Base-by-base conservation (phyloP, 1,140 invertebrate species). In the Homalodisca vitripennis region DNA sequence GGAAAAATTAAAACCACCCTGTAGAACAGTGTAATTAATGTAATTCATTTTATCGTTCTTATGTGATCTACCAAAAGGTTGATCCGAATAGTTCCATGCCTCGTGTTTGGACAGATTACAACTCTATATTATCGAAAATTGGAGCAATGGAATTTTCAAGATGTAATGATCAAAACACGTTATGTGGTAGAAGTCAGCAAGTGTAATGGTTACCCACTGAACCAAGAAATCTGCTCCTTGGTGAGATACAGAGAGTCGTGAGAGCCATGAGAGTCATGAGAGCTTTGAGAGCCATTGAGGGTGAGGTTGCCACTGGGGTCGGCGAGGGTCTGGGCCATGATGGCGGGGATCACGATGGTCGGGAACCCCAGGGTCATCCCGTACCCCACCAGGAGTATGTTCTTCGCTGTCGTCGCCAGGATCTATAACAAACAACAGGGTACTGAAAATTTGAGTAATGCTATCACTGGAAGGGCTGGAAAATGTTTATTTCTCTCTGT, bases 331-430 rank as follows among this genome's bases (percentile, higher is more conserved):
- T n/a, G n/a, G 2, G 47, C 34, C 53, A 63, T 62, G 1, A 92
- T 81, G 12, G 85, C 85, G 1, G 90, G 89, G 67, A 92, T 90
- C 0, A 91, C 81, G 70, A 92, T 91, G 0, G 90, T 91, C 14
- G 89, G 84, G 72, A 90, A 91, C 0, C 90, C 90, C 26, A 92
- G 75, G 1, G 89, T 89, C 82, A 90, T 87, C 47, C 90, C 90
- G 77, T 91, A 92, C 13, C 85, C 84, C 2, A 76, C 63, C 0
- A 76, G 72, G 6, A 76, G 46, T 46, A 73, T 62, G 55, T 76
- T 76, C 66, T 76, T 76, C 2, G 75, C 75, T 10, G 71, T 72
- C 22, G 71, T 71, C 10, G 75, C 75, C 46, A 76, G 63, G 29
- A 75, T 71, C 75, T 76, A 68, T 24, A 64, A 46, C 14, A 66